Base-by-base conservation (phyloP, 2,797 vertebrate genomes). In the Pterois miles region DNA sequence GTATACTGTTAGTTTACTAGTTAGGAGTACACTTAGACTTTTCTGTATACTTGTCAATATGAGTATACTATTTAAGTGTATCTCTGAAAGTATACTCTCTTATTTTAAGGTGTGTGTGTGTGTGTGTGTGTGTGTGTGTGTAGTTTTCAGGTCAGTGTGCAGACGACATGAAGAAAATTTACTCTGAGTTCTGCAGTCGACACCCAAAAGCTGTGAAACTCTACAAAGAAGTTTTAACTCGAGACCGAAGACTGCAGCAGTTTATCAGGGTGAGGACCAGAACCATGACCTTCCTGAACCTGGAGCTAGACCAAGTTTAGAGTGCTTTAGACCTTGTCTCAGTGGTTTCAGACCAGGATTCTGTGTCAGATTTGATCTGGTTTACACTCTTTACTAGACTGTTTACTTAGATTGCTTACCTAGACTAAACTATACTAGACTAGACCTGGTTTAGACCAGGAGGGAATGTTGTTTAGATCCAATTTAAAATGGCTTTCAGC, bases 111-210 rank as follows among this genome's bases (percentile, higher is more conserved):
- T n/a, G n/a, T n/a, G n/a, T n/a, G 36, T 50, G 56, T 57, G 23
- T 29, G 23, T 54, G 54, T 52, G 56, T 78, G 36, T 77, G 63
- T 60, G 38, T 75, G 57, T 78, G 52, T 81, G 58, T 82, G 43
- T 65, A 98, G 98, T 99, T 99, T 78, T 99, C 98, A 25, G 97
- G 97, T 6, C 89, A 94, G 67, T 92, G 66, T 2, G 97, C 97
- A 0, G 97, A 97, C 12, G 97, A 97, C 87, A 95, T 99, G 95
- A 96, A 94, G 88, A 98, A 98, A 70, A 90, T 93, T n/a, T 99
- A 99, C 79, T 95, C 97, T 0, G 98, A 98, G 86, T 99, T 98
- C 93, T 99, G 98, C 93, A 98, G 97, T 90, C 96, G 96, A 12
- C 97, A 99, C 86, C 96, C 93, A 1, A 98, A 98, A 81, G 96